phyloP scores from a whole-genome alignment of 2,888 invertebrate genomes.

The Ptilodon capucinus region DNA sequence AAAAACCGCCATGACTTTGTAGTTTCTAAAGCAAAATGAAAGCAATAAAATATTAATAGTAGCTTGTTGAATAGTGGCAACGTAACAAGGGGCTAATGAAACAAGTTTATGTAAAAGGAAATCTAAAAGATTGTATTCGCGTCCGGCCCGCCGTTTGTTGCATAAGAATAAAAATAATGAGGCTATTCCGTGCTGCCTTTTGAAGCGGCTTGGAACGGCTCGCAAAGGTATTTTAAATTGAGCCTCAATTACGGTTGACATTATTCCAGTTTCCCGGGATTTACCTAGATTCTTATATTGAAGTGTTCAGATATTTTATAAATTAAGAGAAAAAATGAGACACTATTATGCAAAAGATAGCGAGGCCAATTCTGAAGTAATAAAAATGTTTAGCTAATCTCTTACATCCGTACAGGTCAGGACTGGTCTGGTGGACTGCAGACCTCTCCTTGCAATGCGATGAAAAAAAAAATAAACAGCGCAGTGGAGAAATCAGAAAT shows the following conservation, averaged over 20 bases:
- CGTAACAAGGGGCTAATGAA: not conserved
- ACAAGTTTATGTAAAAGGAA: not conserved
- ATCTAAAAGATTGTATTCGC: slow-evolving; percentile 21
- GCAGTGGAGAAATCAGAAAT: too few relatives aligned
- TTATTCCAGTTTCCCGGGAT: slow-evolving; percentile 1
- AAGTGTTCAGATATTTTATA: not conserved
- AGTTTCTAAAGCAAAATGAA: too few relatives aligned
- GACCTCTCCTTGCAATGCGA: too few relatives aligned
- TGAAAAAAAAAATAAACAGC: too few relatives aligned
- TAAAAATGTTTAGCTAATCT: too few relatives aligned
- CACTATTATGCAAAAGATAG: too few relatives aligned
- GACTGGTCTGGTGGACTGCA: too few relatives aligned
- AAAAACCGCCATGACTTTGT: too few relatives aligned
- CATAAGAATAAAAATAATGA: slow-evolving; percentile 31
- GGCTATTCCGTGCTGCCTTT: slow-evolving; percentile 26
- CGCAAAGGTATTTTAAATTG: slow-evolving; percentile 22
- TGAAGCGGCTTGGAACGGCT: slow-evolving; percentile 14
- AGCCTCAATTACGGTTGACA: slow-evolving; percentile 17
- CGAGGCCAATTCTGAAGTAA: too few relatives aligned
- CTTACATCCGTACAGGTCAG: too few relatives aligned
- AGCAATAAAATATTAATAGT: too few relatives aligned
- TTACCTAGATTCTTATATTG: slow-evolving; percentile 4
- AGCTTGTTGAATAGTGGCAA: not conserved
- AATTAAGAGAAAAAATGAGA: too few relatives aligned
- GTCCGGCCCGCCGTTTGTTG: slow-evolving; percentile 18